Conservation (phyloP, 2,797 vertebrate species). For the Coracias cyanogaster region DNA sequence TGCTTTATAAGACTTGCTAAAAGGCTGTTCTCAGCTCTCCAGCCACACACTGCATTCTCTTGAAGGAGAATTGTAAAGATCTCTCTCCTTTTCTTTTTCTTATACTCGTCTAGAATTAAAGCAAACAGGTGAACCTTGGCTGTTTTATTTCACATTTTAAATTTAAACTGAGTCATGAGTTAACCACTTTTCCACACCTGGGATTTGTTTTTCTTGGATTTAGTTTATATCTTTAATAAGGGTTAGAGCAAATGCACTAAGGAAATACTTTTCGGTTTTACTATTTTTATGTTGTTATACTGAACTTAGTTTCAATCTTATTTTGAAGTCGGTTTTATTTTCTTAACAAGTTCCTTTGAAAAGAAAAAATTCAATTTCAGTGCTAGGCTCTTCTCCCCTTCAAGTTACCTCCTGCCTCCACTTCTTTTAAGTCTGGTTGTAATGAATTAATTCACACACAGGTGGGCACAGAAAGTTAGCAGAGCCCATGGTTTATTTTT, state of each 20-base stretch:
- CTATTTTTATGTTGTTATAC: constrained; percentile 51
- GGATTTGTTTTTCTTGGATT: constrained; percentile 72
- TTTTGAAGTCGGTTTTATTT: constrained; percentile 71
- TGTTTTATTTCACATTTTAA: constrained; percentile 62
- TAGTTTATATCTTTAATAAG: constrained; percentile 71
- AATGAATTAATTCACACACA: constrained; percentile 57
- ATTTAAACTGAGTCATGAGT: constrained; percentile 53
- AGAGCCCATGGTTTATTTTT: constrained; percentile 54
- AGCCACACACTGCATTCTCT: not conserved
- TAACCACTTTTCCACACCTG: constrained; percentile 69
- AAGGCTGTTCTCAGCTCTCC: not conserved
- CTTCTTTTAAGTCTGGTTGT: constrained; percentile 57
- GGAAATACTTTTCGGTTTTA: constrained; percentile 70
- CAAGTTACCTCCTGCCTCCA: not conserved
- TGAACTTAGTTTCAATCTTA: constrained; percentile 64
- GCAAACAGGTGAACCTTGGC: not conserved
- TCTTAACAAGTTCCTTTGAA: constrained; percentile 67
- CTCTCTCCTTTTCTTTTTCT: not conserved
- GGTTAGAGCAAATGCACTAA: constrained; percentile 32
- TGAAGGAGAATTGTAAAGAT: not conserved
- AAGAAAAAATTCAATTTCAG: constrained; percentile 37
- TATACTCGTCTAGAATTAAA: not conserved
- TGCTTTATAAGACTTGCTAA: not conserved
- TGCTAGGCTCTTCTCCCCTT: not conserved
- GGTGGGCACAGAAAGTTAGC: constrained; percentile 43